Percentiles rank a stretch among this genome's conserved stretches.
These are phyloP conservation scores for Apoda limacodes DNA, from an alignment of 2,888 invertebrate species.

Conservation along the genomic window DNA sequence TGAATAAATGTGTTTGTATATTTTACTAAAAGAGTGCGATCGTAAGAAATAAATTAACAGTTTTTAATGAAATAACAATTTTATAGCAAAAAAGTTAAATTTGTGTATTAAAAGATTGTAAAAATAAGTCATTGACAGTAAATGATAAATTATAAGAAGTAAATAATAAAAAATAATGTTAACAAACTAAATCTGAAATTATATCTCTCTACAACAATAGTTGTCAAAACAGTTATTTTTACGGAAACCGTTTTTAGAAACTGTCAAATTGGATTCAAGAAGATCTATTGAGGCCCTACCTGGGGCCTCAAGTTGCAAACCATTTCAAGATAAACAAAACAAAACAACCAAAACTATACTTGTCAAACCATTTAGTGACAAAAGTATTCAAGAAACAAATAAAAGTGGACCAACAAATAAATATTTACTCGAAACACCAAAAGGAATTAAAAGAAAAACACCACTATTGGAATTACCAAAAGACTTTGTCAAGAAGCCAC, in stretches of 20 bases:
- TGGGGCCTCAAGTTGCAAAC: constrained; percentile 35
- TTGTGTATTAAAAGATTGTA: no score
- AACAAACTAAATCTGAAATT: no score
- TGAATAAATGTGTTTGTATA: no score
- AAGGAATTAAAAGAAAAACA: constrained; percentile 42
- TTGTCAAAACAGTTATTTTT: no score
- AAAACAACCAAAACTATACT: constrained; percentile 38
- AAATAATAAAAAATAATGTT: no score
- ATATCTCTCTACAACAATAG: no score
- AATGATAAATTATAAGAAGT: no score
- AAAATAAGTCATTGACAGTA: no score
- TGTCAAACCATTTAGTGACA: constrained; percentile 39
- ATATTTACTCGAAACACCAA: constrained; percentile 51
- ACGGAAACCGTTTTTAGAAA: constrained; percentile 18
- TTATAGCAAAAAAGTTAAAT: no score
- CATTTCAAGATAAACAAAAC: constrained; percentile 10
- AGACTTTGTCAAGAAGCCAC: constrained; percentile 42
- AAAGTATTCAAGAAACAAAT: constrained; percentile 14
- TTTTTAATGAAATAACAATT: no score
- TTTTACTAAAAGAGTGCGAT: no score
- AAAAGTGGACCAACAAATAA: constrained; percentile 27
- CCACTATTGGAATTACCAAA: constrained; percentile 47
- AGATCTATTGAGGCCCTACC: constrained; percentile 39
- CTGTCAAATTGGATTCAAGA: constrained; percentile 54
- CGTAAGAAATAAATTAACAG: no score